These are phyloP conservation scores for Psammodynastes pulverulentus DNA, from an alignment of 2,113 vertebrate genomes.

Conservation along the genomic window DNA sequence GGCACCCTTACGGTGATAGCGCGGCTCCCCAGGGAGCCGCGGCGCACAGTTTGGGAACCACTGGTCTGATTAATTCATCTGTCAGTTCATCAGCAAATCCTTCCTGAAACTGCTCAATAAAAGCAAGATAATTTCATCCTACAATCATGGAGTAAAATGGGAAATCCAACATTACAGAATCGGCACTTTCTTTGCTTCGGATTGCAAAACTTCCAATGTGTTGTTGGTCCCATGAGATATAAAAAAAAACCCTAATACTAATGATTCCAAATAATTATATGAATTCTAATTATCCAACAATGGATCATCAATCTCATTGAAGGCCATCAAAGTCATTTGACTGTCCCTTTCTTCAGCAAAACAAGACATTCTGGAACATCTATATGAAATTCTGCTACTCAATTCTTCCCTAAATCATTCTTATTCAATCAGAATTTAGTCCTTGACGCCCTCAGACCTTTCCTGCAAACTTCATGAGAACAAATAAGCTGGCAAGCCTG, in stretches of 20 bases:
- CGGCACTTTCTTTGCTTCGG: neutral
- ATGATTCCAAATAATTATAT: neutral
- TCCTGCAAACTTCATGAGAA: neutral
- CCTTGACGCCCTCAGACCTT: neutral
- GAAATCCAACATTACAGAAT: neutral
- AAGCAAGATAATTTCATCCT: neutral
- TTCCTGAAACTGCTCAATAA: neutral
- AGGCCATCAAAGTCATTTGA: neutral
- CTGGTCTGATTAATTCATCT: neutral
- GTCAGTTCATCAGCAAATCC: neutral
- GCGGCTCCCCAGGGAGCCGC: no score
- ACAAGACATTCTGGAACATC: neutral
- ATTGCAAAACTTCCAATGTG: neutral
- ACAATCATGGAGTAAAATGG: neutral
- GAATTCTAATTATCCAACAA: neutral
- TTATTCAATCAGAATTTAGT: neutral
- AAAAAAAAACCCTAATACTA: neutral
- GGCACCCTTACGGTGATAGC: no score
- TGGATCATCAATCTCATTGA: neutral
- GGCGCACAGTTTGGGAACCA: no score
- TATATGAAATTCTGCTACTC: neutral
- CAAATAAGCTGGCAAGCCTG: neutral
- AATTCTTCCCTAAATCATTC: neutral
- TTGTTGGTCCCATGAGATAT: neutral
- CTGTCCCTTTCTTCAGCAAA: neutral